Conservation (phyloP, 2,888 invertebrate genomes). For the Elgonia sp. region DNA sequence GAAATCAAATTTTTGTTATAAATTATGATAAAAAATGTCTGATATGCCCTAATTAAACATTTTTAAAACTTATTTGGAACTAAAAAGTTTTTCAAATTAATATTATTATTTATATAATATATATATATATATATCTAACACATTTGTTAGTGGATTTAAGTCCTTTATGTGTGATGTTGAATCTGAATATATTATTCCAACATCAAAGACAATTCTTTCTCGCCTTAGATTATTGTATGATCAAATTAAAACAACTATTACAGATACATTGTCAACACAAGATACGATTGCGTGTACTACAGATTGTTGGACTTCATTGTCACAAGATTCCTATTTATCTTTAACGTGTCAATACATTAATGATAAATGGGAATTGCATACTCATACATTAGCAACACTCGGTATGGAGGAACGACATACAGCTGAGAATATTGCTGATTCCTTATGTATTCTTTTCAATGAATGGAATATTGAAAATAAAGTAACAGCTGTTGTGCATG, state of each 20-base stretch:
- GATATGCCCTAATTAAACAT: too few relatives aligned
- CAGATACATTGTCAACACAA: neutral
- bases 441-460: conserved; percentile 8
- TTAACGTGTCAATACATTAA: conserved; percentile 49
- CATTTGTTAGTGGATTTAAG: too few relatives aligned
- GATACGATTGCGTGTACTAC: conserved; percentile 21
- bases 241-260: too few relatives aligned
- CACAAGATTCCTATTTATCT: conserved; percentile 34
- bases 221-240: neutral
- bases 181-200: too few relatives aligned
- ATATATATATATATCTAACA: too few relatives aligned
- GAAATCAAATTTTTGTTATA: too few relatives aligned
- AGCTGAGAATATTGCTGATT: conserved; percentile 26
- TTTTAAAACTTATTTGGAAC: too few relatives aligned
- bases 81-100: too few relatives aligned
- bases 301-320: conserved; percentile 47
- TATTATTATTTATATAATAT: too few relatives aligned
- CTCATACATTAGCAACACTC: conserved; percentile 4
- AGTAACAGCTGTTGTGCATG: conserved; percentile 35
- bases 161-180: too few relatives aligned
- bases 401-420: conserved; percentile 33
- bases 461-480: conserved; percentile 43
- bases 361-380: conserved; percentile 4
- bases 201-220: neutral
- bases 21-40: too few relatives aligned